phyloP scores from a whole-genome alignment of 2,113 vertebrate species.

The Gallinago paraguaiae region DNA sequence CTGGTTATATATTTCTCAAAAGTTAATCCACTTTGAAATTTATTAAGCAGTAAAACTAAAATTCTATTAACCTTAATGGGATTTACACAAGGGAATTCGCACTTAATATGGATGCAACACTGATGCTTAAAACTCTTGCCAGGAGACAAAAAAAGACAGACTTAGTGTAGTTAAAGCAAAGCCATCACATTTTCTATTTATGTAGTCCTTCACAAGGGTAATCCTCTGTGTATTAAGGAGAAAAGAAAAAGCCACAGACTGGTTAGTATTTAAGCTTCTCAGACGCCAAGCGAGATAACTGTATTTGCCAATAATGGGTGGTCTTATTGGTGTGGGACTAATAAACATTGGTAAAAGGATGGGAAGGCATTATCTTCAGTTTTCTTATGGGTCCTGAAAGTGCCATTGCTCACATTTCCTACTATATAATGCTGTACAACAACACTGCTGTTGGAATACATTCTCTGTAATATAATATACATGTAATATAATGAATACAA shows the following conservation, averaged over 20 bases:
- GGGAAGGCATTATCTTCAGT: background rate
- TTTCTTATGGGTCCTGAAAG: background rate
- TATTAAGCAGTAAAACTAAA: slow-evolving; percentile 63
- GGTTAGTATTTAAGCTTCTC: slow-evolving; percentile 2
- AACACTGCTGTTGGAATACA: background rate
- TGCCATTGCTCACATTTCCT: background rate
- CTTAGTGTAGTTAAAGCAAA: slow-evolving; percentile 28
- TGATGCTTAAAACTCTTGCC: slow-evolving; percentile 29
- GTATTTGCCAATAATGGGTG: background rate
- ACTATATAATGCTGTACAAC: background rate
- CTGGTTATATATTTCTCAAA: slow-evolving; percentile 31
- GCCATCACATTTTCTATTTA: slow-evolving; percentile 49
- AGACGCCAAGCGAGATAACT: background rate
- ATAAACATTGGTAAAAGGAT: background rate
- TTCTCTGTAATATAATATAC: background rate
- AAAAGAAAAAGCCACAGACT: background rate
- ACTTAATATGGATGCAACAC: slow-evolving; percentile 45
- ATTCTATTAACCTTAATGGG: slow-evolving; percentile 63
- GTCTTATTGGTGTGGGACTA: background rate
- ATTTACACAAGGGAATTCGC: slow-evolving; percentile 51
- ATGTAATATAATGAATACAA: background rate
- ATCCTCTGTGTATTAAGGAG: slow-evolving; percentile 20
- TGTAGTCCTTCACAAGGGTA: slow-evolving; percentile 38
- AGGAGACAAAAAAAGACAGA: background rate
- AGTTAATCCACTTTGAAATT: slow-evolving; percentile 53